Percentiles rank a stretch among this genome's conserved stretches.
Conservation (phyloP, 2,797 vertebrate genomes). For the Xiphophorus birchmanni region DNA sequence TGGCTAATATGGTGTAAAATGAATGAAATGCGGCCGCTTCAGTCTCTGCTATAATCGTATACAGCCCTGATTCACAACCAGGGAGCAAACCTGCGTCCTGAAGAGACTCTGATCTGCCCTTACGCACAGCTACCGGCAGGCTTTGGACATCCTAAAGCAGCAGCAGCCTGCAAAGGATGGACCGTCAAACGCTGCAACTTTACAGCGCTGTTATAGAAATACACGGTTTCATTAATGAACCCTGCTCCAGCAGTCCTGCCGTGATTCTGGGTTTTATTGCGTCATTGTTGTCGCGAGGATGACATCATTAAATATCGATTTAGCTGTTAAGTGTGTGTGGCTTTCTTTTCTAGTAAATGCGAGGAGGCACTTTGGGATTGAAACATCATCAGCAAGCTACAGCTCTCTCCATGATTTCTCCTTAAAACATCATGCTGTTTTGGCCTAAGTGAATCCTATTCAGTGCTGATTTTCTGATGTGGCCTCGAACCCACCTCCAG, state of each 20-base stretch:
- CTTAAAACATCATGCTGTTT: slow-evolving; percentile 22
- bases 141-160: neutral
- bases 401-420: slow-evolving; percentile 2
- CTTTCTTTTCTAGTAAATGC: slow-evolving; percentile 19
- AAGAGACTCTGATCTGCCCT: slow-evolving; percentile 1
- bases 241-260: neutral
- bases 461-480: neutral
- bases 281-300: slow-evolving; percentile 33
- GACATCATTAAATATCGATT: slow-evolving; percentile 10
- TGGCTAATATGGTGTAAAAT: slow-evolving; percentile 51
- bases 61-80: slow-evolving; percentile 3
- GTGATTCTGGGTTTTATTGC: slow-evolving; percentile 9
- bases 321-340: slow-evolving; percentile 9
- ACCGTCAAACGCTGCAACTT: slow-evolving; percentile 27
- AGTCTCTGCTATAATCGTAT: slow-evolving; percentile 17
- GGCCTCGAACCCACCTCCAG: neutral
- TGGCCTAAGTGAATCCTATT: neutral
- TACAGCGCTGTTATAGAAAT: neutral
- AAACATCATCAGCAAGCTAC: slow-evolving; percentile 22
- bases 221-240: neutral
- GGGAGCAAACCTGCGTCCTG: neutral
- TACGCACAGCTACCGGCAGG: neutral
- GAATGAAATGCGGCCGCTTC: slow-evolving; percentile 58
- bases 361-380: slow-evolving; percentile 38
- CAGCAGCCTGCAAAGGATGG: neutral